phyloP scores from a whole-genome alignment of 1,140 invertebrate genomes.

The Bombus pyrosoma region DNA sequence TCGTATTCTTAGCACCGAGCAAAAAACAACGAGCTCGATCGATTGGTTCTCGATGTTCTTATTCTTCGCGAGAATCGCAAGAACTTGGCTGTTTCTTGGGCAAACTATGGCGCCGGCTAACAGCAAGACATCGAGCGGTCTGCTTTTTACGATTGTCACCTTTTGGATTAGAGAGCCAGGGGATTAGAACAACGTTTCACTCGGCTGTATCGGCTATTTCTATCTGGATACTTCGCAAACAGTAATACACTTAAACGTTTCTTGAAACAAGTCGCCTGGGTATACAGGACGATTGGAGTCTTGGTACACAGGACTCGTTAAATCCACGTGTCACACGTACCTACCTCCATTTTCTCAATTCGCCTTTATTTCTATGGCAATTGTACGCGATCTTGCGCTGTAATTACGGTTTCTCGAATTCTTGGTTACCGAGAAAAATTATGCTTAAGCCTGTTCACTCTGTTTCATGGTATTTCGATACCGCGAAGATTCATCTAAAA shows the following conservation, averaged over 20 bases:
- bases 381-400: not conserved
- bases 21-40: not conserved
- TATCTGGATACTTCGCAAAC: constrained; percentile 25
- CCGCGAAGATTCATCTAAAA: not conserved
- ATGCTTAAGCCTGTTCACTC: not conserved
- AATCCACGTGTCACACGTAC: not conserved
- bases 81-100: not conserved
- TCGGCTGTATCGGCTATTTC: constrained; percentile 7
- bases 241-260: constrained; percentile 13
- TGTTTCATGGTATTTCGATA: not conserved
- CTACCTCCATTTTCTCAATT: not conserved
- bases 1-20: not conserved
- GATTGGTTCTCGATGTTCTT: not conserved
- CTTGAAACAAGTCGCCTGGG: no score
- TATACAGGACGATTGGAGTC: not conserved
- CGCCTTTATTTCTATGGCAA: not conserved
- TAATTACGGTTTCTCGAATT: not conserved
- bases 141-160: constrained; percentile 38
- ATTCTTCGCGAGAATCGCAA: not conserved
- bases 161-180: not conserved
- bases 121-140: not conserved
- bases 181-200: not conserved
- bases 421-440: not conserved
- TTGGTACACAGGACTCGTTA: not conserved
- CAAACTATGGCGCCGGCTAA: no score